Evolutionary conservation across 2,113 vertebrate genomes (phyloP).

Genomic region (Lipophrys pholis): DNA sequence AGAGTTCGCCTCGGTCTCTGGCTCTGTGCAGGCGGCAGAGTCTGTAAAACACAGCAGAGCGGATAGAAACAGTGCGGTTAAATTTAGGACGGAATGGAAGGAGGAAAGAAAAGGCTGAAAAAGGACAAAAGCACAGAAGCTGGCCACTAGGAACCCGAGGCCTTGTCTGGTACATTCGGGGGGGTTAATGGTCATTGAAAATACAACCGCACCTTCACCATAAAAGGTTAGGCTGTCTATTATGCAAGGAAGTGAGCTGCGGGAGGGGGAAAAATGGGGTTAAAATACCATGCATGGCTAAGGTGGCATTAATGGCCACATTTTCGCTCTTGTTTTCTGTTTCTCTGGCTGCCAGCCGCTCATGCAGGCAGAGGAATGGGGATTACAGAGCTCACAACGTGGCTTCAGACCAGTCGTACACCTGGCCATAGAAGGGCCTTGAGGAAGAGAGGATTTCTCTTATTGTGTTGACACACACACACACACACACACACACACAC

Average conservation of each 20-base stretch:
- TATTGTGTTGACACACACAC: conserved; percentile 25
- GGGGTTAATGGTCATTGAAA: conserved; percentile 1
- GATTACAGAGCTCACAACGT: conserved; percentile 61
- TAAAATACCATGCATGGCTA: conserved; percentile 59
- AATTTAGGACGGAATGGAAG: neutral
- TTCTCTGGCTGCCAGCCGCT: conserved; percentile 55
- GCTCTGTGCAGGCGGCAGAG: conserved; percentile 19
- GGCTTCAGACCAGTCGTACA: conserved; percentile 44
- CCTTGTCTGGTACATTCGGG: neutral
- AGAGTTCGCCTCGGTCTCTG: conserved; percentile 33
- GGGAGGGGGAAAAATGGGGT: conserved; percentile 31
- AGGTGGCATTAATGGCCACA: conserved; percentile 63
- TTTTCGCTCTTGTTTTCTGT: conserved; percentile 35
- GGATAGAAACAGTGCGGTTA: neutral
- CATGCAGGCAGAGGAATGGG: conserved; percentile 65
- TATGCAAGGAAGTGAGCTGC: conserved; percentile 21
- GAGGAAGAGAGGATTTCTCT: conserved; percentile 49
- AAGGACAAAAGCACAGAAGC: neutral
- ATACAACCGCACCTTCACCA: conserved; percentile 43
- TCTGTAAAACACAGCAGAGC: conserved; percentile 38
- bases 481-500: conserved; percentile 10
- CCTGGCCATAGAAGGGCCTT: conserved; percentile 78
- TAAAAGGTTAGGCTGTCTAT: conserved; percentile 50
- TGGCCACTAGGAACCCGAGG: neutral
- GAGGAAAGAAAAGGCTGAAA: neutral